These are phyloP conservation scores for Geotrupes spiniger DNA, from an alignment of 2,888 invertebrate species.

Conservation along the genomic window DNA sequence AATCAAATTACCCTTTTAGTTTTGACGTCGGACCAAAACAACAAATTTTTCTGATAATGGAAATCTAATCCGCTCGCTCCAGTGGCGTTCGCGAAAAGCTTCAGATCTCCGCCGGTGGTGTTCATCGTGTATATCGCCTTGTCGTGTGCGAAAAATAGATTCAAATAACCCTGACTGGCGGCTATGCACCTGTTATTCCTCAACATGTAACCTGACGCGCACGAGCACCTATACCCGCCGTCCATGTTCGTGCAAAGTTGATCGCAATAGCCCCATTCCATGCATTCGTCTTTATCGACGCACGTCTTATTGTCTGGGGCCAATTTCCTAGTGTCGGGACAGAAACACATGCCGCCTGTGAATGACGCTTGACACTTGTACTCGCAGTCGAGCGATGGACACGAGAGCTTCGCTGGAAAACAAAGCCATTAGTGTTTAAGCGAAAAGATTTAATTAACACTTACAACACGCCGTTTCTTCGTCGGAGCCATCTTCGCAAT, in stretches of 20 bases:
- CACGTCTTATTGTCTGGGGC: conserved; percentile 82
- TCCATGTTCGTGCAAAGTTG: conserved; percentile 89
- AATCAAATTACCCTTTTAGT: conserved; percentile 67
- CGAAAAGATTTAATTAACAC: conserved; percentile 44
- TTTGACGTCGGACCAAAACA: conserved; percentile 90
- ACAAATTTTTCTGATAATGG: conserved; percentile 70
- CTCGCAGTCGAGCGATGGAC: conserved; percentile 83
- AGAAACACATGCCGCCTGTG: conserved; percentile 86
- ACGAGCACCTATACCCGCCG: conserved; percentile 81
- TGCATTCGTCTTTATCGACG: conserved; percentile 87
- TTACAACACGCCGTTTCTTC: conserved; percentile 87
- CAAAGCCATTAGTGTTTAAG: background rate
- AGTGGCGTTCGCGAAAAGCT: conserved; percentile 74
- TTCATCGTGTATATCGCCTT: conserved; percentile 70
- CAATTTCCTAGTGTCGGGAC: conserved; percentile 81
- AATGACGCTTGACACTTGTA: conserved; percentile 89
- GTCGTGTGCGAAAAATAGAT: conserved; percentile 69
- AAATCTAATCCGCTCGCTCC: conserved; percentile 84
- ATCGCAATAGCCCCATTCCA: conserved; percentile 92
- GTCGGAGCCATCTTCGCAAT: conserved; percentile 90
- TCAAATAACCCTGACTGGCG: conserved; percentile 57
- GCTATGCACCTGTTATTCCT: conserved; percentile 62
- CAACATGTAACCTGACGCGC: conserved; percentile 60
- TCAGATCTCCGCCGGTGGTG: conserved; percentile 61
- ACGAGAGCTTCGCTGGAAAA: conserved; percentile 71